Percentiles rank a stretch among this genome's conserved stretches.
These are phyloP conservation scores for Dioctria rufipes DNA, from an alignment of 2,888 invertebrate genomes.

Conservation along the genomic window DNA sequence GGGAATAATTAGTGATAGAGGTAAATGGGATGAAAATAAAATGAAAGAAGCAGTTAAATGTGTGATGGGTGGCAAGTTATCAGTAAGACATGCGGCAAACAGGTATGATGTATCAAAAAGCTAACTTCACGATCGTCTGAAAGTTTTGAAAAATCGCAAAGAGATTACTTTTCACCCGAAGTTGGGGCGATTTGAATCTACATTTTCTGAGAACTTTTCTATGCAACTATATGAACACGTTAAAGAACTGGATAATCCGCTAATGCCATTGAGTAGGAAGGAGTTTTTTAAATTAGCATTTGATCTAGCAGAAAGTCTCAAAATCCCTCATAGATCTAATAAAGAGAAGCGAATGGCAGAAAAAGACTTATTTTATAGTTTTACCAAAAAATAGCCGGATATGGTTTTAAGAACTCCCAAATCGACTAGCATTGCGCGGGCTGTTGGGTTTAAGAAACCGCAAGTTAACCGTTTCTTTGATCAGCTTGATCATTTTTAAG, in stretches of 20 bases:
- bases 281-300: too few relatives aligned
- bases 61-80: too few relatives aligned
- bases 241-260: too few relatives aligned
- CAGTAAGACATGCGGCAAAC: neutral
- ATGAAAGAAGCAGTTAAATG: too few relatives aligned
- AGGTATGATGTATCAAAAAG: too few relatives aligned
- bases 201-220: too few relatives aligned
- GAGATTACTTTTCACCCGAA: too few relatives aligned
- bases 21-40: too few relatives aligned
- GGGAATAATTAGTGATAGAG: too few relatives aligned
- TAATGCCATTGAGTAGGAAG: too few relatives aligned
- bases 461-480: neutral
- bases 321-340: neutral
- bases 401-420: neutral
- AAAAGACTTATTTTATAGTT: neutral
- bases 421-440: neutral
- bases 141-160: too few relatives aligned
- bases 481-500: neutral
- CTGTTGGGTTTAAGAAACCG: neutral
- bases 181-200: neutral
- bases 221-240: too few relatives aligned
- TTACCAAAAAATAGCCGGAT: neutral
- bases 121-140: neutral
- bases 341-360: neutral
- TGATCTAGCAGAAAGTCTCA: neutral